Evolutionary conservation across 1,140 invertebrate genomes (phyloP).

Genomic region (Stenopsyche tienmushanensis): DNA sequence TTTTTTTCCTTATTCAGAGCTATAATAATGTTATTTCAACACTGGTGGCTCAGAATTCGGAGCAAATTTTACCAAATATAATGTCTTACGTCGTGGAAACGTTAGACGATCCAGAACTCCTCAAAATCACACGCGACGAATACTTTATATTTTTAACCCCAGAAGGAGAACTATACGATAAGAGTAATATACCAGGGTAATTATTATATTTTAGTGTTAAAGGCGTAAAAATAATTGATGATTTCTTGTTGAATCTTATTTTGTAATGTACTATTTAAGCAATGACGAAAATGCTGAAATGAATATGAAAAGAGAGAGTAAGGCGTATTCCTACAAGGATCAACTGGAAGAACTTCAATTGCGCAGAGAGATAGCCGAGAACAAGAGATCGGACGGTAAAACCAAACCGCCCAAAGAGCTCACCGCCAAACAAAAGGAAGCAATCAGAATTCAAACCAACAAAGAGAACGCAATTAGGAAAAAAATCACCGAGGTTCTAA

Average conservation of each 20-base stretch:
- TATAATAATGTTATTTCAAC: constrained; percentile 68
- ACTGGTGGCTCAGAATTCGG: constrained; percentile 64
- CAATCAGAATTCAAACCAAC: constrained; percentile 79
- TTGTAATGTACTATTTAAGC: constrained; percentile 43
- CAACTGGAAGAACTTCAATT: constrained; percentile 93
- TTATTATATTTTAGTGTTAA: not conserved
- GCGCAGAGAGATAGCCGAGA: constrained; percentile 89
- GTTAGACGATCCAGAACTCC: constrained; percentile 67
- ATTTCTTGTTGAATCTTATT: not conserved
- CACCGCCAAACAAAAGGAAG: constrained; percentile 91
- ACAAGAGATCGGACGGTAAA: constrained; percentile 80
- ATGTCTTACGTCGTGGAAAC: constrained; percentile 59
- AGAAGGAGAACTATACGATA: constrained; percentile 90
- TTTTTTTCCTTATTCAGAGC: constrained; percentile 45
- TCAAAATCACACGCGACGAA: constrained; percentile 80
- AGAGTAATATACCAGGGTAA: constrained; percentile 79
- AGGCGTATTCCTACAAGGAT: constrained; percentile 96
- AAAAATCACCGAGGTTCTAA: constrained; percentile 62
- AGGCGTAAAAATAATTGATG: not conserved
- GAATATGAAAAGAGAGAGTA: constrained; percentile 95
- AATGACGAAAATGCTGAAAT: constrained; percentile 68
- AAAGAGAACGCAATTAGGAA: constrained; percentile 81
- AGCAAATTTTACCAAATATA: constrained; percentile 61
- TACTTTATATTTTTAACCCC: constrained; percentile 88
- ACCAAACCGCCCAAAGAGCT: constrained; percentile 70